Conservation (phyloP, 1,140 invertebrate genomes). For the Carcinoscorpius rotundicauda region DNA sequence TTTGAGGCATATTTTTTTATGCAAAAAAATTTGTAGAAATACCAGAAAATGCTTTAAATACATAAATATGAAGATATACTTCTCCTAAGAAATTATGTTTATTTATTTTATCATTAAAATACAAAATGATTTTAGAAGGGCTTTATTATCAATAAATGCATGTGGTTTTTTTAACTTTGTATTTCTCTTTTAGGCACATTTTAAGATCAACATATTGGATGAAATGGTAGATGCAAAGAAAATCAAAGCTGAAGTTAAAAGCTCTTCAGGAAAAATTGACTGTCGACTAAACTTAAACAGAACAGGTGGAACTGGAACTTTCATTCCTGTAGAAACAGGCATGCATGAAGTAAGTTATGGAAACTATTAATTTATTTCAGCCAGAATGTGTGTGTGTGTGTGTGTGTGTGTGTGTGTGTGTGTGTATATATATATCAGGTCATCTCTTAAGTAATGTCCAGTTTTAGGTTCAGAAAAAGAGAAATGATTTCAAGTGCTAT, state of each 20-base stretch:
- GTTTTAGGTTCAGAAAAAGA: not conserved
- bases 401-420: not conserved
- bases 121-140: too few relatives aligned
- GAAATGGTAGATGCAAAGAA: slow-evolving; percentile 16
- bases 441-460: too few relatives aligned
- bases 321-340: slow-evolving; percentile 16
- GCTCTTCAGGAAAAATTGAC: slow-evolving; percentile 15
- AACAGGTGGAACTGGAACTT: slow-evolving; percentile 19
- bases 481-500: too few relatives aligned
- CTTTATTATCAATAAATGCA: too few relatives aligned
- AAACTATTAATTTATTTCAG: not conserved
- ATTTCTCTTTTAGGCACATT: slow-evolving; percentile 14
- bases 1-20: too few relatives aligned
- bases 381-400: not conserved
- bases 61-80: too few relatives aligned
- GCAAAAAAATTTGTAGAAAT: too few relatives aligned
- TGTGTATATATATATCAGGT: not conserved
- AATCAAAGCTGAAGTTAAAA: slow-evolving; percentile 16
- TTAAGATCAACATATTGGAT: slow-evolving; percentile 15
- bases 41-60: too few relatives aligned
- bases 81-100: too few relatives aligned
- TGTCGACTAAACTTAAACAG: slow-evolving; percentile 17
- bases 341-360: slow-evolving; percentile 19
- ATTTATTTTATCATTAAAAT: too few relatives aligned
- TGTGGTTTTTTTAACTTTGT: too few relatives aligned